These are phyloP conservation scores for Murina feae DNA, from an alignment of 2,113 vertebrate species.

Conservation along the genomic window DNA sequence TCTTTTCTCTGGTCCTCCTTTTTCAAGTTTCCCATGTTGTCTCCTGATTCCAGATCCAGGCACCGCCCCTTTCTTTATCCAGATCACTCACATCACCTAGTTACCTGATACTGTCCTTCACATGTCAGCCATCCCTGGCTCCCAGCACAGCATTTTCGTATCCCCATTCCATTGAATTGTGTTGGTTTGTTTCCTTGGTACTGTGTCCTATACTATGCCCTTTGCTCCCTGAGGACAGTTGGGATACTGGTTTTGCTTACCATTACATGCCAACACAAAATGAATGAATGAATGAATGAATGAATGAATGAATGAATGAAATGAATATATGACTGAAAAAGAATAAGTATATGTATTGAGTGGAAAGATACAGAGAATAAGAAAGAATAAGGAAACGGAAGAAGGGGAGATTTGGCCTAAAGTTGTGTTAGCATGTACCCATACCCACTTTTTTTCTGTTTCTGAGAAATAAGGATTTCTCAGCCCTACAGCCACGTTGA, in stretches of 20 bases:
- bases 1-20: background rate
- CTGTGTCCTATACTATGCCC: background rate
- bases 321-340: background rate
- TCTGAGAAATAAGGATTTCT: background rate
- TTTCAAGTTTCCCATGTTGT: background rate
- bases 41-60: background rate
- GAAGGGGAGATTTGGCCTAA: background rate
- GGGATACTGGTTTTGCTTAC: background rate
- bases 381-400: background rate
- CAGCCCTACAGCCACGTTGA: background rate
- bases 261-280: background rate
- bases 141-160: background rate
- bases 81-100: background rate
- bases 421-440: background rate
- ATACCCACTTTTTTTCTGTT: background rate
- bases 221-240: fast-evolving
- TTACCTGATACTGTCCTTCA: background rate
- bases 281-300: background rate
- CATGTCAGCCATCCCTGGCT: fast-evolving
- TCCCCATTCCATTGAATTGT: fast-evolving
- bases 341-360: background rate
- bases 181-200: background rate
- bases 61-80: background rate
- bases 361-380: background rate
- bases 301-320: background rate